Base-by-base conservation (phyloP, 1,140 invertebrate species). In the Hyles vespertilio region DNA sequence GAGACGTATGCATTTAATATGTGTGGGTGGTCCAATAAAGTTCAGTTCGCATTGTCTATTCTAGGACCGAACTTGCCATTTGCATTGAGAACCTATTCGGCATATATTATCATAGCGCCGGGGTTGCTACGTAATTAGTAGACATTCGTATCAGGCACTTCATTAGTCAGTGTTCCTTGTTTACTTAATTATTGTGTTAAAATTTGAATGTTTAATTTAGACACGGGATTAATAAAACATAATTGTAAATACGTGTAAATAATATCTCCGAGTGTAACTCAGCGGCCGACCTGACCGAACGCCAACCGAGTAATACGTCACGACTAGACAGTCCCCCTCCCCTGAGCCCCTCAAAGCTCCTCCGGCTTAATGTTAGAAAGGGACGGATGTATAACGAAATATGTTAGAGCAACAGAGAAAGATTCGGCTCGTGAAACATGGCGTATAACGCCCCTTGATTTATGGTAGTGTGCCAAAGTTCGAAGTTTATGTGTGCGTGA, bases 371-470 rank as follows among this genome's bases (percentile, higher is more conserved):
- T 56, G 77, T 68, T 68, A 79, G 77, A 85, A 70, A 49, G 79
- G 76, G 77, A 83, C 70, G 64, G 74, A 66, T 60, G 59, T 69
- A 84, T 77, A 60, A 77, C 69, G 68, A 77, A 74, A 74, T 68
- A 70, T 66, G 59, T 63, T 61, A 65, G 85, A 74, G 78, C 61
- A 77, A 88, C 67, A 81, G 76, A 79, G 83, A 85, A 65, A 72
- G 75, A 72, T 72, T 62, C 66, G 67, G 66, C 77, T 81, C 74
- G 79, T 88, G 81, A 89, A 90, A 90, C 87, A 90, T 90, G 89
- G 89, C 89, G 89, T 80, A 89, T 89, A 89, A 89, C 89, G 87
- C 89, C 87, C 87, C 87, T 85, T 89, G 89, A 90, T 90, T 90
- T 89, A 90, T 90, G 78, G 74, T 81, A 84, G 80, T 83, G 77